A percentile compares a stretch with the other conserved stretches of the same genome.
Evolutionary conservation across 2,113 vertebrate genomes (phyloP).

Genomic region (Chionomys nivalis): DNA sequence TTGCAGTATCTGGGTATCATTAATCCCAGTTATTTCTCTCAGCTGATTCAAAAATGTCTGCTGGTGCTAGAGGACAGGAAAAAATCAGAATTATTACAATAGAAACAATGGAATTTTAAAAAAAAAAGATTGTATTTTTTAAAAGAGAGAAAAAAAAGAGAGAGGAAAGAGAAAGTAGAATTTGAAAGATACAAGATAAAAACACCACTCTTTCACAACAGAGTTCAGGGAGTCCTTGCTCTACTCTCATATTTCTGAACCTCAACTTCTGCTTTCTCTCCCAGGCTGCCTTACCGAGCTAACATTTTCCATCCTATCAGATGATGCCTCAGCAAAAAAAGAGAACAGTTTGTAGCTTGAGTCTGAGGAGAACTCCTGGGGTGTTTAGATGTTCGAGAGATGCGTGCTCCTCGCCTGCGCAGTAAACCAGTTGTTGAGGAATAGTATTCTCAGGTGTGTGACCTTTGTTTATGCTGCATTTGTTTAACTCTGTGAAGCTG

Average conservation of each 20-base stretch:
- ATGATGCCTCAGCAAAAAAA: background rate
- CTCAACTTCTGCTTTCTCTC: background rate
- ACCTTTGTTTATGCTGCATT: too few relatives aligned
- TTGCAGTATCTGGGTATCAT: constrained; percentile 96
- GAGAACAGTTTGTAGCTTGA: background rate
- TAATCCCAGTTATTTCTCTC: constrained; percentile 97
- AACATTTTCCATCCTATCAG: background rate
- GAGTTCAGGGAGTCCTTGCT: background rate
- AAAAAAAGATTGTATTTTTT: background rate
- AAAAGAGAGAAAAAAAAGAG: background rate
- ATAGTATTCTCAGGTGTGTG: too few relatives aligned
- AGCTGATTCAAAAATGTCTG: constrained; percentile 98
- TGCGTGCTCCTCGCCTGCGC: background rate
- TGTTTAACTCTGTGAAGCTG: too few relatives aligned
- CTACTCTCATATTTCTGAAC: background rate
- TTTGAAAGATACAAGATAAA: background rate
- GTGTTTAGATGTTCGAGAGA: background rate
- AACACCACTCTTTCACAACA: background rate
- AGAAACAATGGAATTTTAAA: constrained; percentile 5
- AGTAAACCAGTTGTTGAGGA: too few relatives aligned
- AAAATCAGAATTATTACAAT: constrained; percentile 46
- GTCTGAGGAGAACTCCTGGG: background rate
- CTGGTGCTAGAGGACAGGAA: constrained; percentile 89
- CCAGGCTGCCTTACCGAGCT: background rate
- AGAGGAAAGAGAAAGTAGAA: background rate